Evolutionary conservation across 2,888 invertebrate genomes (phyloP), one percentile per base, ranked within the genome.

Genomic region (Perithous albicinctus): DNA sequence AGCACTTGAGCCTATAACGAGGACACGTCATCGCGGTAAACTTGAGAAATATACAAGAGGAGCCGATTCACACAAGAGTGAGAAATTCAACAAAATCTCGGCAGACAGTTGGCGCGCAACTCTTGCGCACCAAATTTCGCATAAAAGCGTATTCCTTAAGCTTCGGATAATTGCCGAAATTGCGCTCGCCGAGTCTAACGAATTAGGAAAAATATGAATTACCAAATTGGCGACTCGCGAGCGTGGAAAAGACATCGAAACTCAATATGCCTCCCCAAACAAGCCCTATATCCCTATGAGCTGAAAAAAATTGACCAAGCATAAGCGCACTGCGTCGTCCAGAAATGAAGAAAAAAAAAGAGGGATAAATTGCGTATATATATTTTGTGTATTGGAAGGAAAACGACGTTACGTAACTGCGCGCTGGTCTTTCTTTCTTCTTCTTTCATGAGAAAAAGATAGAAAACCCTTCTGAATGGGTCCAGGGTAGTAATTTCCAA

Each of bases 1-100:
- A 82, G 69, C 46, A 72, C 78, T 75, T 84, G 84, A 84, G 80
- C 66, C 74, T 84, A 80, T 51, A n/a, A n/a, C 67, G 51, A 43
- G 46, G 51, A 41, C 29, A 66, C 51, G 51, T 69, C 23, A 26
- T 73, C 67, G 48, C 51, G 18, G 67, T 66, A 35, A 74, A 73
- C n/a, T 38, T 59, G 46, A 48, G 35, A 38, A 18, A 32, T 59
- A 56, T 35, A 18, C 18, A 54, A 51, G 67, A 67, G 41, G 51
- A 51, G 48, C 56, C 29, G 69, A 38, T 66, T 48, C 48, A 18
- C 18, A 20, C 48, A 48, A 38, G 48, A 18, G 12, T 10, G 64
- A 59, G 29, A 38, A 59, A 69, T 26, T 48, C 51, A 35, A 41
- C 69, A 61, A 32, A 38, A 54, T n/a, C 8, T 4, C 41, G 26